These are phyloP conservation scores for Hydrotaea cyrtoneurina DNA, from an alignment of 2,888 invertebrate genomes.

Conservation along the genomic window DNA sequence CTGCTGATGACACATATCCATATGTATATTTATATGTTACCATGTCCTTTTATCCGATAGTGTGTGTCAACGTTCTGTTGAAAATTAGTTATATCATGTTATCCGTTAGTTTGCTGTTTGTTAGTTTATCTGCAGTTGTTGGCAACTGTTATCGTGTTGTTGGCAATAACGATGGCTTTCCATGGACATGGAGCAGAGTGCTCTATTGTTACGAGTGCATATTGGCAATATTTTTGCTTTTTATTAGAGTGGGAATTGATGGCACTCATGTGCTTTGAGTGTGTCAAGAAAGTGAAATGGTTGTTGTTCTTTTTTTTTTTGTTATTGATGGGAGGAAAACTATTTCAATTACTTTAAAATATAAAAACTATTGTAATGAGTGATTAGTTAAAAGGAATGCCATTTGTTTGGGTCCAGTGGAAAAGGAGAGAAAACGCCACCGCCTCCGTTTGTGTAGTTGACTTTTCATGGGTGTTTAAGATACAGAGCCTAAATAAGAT, in stretches of 20 bases:
- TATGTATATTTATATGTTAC: neutral
- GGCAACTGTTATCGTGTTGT: neutral
- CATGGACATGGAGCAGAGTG: neutral
- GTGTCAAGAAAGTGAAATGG: neutral
- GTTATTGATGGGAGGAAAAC: neutral
- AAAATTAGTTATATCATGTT: slow-evolving; percentile 43
- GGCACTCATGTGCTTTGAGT: neutral
- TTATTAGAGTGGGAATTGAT: slow-evolving; percentile 4
- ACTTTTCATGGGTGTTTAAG: too few species aligned
- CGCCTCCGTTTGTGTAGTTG: too few species aligned
- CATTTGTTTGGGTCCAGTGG: neutral
- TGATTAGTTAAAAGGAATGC: neutral
- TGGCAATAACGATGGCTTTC: neutral
- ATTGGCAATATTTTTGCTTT: slow-evolving; percentile 1
- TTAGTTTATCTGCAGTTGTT: slow-evolving; percentile 1
- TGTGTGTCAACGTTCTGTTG: slow-evolving; percentile 1
- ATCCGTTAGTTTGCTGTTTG: neutral
- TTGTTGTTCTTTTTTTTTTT: too few species aligned
- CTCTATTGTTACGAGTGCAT: neutral
- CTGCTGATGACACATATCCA: neutral
- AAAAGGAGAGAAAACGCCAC: too few species aligned
- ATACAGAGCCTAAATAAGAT: too few species aligned
- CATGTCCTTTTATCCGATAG: neutral
- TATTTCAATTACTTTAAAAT: slow-evolving; percentile 18
- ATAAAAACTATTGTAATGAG: neutral